These are phyloP conservation scores for Bombus balteatus DNA, from an alignment of 1,140 invertebrate species.

Conservation along the genomic window DNA sequence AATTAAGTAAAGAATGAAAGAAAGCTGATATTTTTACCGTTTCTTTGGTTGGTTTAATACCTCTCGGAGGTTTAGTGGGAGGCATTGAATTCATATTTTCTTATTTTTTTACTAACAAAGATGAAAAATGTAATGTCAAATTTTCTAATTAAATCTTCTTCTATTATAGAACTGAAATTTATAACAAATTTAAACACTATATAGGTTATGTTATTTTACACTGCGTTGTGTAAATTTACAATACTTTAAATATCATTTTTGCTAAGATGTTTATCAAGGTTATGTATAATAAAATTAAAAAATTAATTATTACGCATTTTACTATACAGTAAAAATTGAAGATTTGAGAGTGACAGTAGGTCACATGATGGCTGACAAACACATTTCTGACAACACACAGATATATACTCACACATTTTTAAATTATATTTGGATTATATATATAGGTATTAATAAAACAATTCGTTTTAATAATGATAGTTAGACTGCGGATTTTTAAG, in stretches of 20 bases:
- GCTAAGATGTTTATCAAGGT: not conserved
- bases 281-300: not conserved
- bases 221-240: not conserved
- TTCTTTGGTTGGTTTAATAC: conserved; percentile 92
- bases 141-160: not conserved
- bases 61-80: conserved; percentile 90
- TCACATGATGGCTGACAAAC: not conserved
- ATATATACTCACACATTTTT: not conserved
- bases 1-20: conserved; percentile 15
- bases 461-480: conserved; percentile 9
- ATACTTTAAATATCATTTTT: not conserved
- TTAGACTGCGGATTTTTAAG: too few species aligned
- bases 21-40: conserved; percentile 84
- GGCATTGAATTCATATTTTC: conserved; percentile 77
- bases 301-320: not conserved
- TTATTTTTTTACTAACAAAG: not conserved
- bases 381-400: not conserved
- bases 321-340: not conserved
- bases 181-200: not conserved
- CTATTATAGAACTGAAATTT: not conserved
- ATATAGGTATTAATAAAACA: not conserved
- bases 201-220: conserved; percentile 26
- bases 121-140: not conserved
- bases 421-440: not conserved
- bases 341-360: conserved; percentile 4